These are phyloP conservation scores for Vesta saturnalis DNA, from an alignment of 2,888 invertebrate species.

Conservation along the genomic window DNA sequence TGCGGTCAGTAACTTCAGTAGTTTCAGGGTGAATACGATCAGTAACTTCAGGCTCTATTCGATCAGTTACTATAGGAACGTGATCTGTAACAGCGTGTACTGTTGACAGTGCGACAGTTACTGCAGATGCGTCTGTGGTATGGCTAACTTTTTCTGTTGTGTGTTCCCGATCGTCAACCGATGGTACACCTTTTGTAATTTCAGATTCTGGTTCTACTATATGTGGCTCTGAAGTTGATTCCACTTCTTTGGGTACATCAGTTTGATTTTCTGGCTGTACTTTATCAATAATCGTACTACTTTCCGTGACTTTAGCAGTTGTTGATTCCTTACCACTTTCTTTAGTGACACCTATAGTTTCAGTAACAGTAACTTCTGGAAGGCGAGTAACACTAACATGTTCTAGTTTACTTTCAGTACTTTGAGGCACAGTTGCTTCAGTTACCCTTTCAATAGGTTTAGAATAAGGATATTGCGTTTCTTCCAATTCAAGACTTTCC, in stretches of 20 bases:
- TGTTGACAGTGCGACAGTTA: background rate
- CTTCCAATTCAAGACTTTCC: conserved; percentile 16
- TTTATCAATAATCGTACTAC: too few species aligned
- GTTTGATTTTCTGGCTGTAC: background rate
- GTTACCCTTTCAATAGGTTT: conserved; percentile 27
- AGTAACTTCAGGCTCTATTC: background rate
- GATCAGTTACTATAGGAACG: background rate
- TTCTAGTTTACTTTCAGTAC: conserved; percentile 10
- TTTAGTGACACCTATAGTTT: too few species aligned
- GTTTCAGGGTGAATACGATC: background rate
- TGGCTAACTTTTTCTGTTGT: background rate
- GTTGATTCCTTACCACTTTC: conserved; percentile 15
- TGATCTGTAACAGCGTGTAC: background rate
- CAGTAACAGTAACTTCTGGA: background rate
- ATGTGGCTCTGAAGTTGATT: background rate
- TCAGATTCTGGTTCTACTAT: conserved; percentile 20
- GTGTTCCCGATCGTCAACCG: conserved; percentile 15
- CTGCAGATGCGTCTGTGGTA: background rate
- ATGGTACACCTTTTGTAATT: conserved; percentile 15
- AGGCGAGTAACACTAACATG: too few species aligned
- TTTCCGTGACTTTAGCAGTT: background rate
- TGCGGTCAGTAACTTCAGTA: background rate
- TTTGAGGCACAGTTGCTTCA: conserved; percentile 3
- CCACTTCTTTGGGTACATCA: background rate
- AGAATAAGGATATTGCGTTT: conserved; percentile 14